Evolutionary conservation across 2,888 invertebrate genomes (phyloP).

Genomic region (Cotesia congregata): DNA sequence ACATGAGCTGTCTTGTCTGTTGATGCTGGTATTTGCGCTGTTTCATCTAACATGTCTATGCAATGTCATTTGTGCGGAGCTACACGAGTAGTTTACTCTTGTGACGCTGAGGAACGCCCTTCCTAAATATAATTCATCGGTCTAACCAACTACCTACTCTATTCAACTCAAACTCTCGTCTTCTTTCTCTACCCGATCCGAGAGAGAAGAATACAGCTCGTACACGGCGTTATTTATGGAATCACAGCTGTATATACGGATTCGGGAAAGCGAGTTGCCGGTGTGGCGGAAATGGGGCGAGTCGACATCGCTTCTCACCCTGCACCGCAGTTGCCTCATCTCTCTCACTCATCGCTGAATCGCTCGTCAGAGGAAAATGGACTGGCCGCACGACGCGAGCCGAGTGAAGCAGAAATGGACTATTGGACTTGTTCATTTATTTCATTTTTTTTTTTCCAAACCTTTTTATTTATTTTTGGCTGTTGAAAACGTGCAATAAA

Average conservation of each 20-base stretch:
- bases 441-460: neutral
- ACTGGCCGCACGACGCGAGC: constrained; percentile 19
- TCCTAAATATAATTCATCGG: constrained; percentile 57
- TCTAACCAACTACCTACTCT: neutral
- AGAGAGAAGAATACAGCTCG: constrained; percentile 47
- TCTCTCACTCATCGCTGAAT: neutral
- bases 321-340: constrained; percentile 17
- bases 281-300: constrained; percentile 40
- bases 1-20: constrained; percentile 1
- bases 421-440: constrained; percentile 19
- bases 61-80: constrained; percentile 35
- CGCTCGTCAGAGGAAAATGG: constrained; percentile 25
- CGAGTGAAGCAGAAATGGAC: constrained; percentile 25
- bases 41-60: constrained; percentile 1
- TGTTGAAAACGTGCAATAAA: constrained; percentile 4
- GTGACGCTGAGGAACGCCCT: constrained; percentile 52
- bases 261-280: constrained; percentile 32
- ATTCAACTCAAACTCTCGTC: constrained; percentile 17
- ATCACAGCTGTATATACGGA: constrained; percentile 56
- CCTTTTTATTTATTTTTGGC: constrained; percentile 6
- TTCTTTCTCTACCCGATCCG: constrained; percentile 28
- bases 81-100: constrained; percentile 48
- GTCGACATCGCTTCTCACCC: constrained; percentile 40
- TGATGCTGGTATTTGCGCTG: neutral
- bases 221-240: constrained; percentile 61